Evolutionary conservation across 2,113 vertebrate species (phyloP), one percentile per base, ranked within the genome.

Genomic region (Protobothrops flavoviridis): DNA sequence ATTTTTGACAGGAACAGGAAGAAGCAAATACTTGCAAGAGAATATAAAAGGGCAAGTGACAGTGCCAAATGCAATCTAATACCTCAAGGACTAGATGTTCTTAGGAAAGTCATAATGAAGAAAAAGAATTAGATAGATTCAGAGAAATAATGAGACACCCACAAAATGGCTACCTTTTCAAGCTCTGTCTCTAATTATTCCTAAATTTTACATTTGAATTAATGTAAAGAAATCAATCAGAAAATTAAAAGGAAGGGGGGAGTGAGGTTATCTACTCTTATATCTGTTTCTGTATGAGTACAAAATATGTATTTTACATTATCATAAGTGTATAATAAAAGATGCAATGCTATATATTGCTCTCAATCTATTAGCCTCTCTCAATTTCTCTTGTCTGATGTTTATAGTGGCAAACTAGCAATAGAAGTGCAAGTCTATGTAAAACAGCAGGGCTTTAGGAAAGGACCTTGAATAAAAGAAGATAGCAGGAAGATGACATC

Each of bases 101-200:
- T 95, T 94, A 95, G 93, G 90, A 95, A 89, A 89, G 94, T 95
- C 91, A 93, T 21, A 93, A 45, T 15, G 90, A 39, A n/a, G 53
- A 0, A 48, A 24, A 87, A 94, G 55, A 5, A 61, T 81, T 69
- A 59, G 0, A 0, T 64, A 86, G 94, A 88, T 93, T 92, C 0
- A 26, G 93, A 39, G 89, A 33, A 87, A 89, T 88, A 90, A 53
- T 89, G 88, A 92, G 95, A 94, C 90, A 95, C 94, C 45, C 91
- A 91, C 95, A 97, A 97, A 96, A 98, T 97, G 97, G 96, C 97
- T 98, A 96, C 96, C 95, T 95, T 96, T 95, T 93, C 94, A 93
- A 94, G 91, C 94, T 93, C 90, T 95, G 86, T 57, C 39, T 94
- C 24, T 95, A 91, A 96, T 94, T 89, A 85, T 24, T 91, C 55